These are phyloP conservation scores for Liodrosophila aerea DNA, from an alignment of 2,888 invertebrate genomes.

Conservation along the genomic window DNA sequence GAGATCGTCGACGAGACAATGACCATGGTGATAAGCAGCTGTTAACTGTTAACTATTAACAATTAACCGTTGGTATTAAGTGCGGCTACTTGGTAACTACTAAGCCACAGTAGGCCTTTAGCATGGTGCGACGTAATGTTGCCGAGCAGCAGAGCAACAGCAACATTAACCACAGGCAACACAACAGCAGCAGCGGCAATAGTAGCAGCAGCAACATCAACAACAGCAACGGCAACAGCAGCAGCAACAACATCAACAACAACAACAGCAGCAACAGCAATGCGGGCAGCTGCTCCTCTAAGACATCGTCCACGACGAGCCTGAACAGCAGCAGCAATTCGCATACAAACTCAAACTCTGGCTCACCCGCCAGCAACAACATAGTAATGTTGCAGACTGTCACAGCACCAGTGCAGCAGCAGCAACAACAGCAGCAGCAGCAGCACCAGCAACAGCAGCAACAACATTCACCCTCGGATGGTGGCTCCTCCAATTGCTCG, in stretches of 20 bases:
- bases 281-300: conserved; percentile 65
- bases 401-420: conserved; percentile 39
- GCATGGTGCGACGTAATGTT: conserved; percentile 82
- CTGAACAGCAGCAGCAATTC: conserved; percentile 52
- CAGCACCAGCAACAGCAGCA: conserved; percentile 61
- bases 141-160: conserved; percentile 73
- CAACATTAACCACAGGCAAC: conserved; percentile 46
- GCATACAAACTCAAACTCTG: conserved; percentile 14
- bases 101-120: conserved; percentile 42
- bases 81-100: no score
- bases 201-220: conserved; percentile 39
- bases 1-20: neutral
- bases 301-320: conserved; percentile 68
- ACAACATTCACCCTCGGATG: conserved; percentile 79
- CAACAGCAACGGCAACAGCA: conserved; percentile 41
- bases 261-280: conserved; percentile 55
- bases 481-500: conserved; percentile 68
- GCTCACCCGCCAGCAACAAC: conserved; percentile 63
- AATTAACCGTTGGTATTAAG: no score
- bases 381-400: conserved; percentile 70
- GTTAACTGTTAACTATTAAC: no score
- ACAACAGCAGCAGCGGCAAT: conserved; percentile 31
- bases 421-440: conserved; percentile 49
- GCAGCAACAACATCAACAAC: conserved; percentile 41
- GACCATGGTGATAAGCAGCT: conserved; percentile 28